A percentile compares a stretch with the other conserved stretches of the same genome.
Conservation (phyloP, 2,113 vertebrate genomes). For the Brienomyrus brachyistius region DNA sequence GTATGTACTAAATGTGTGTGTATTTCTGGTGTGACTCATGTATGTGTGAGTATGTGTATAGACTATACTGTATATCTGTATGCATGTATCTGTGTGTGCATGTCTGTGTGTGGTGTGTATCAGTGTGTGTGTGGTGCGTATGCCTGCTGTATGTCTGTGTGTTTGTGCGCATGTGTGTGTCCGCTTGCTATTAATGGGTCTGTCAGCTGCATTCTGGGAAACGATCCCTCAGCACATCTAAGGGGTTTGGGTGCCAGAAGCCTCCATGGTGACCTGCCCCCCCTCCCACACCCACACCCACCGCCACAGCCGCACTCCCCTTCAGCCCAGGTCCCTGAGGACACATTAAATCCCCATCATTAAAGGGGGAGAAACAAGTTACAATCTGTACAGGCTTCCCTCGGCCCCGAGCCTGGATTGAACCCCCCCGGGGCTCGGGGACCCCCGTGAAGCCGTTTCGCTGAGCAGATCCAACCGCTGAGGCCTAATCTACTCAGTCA, state of each 20-base stretch:
- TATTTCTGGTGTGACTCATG: no score
- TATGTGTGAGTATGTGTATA: neutral
- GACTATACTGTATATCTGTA: neutral
- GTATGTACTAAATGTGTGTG: no score
- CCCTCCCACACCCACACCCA: neutral
- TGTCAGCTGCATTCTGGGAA: slow-evolving; percentile 13
- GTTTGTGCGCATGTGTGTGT: neutral
- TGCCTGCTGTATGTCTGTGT: neutral
- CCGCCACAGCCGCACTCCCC: neutral
- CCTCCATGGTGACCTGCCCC: slow-evolving; percentile 20
- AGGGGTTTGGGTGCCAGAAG: slow-evolving; percentile 2
- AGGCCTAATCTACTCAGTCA: slow-evolving; percentile 55
- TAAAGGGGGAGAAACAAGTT: slow-evolving; percentile 17
- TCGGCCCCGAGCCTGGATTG: neutral
- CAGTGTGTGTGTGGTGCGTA: neutral
- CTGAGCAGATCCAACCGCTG: slow-evolving; percentile 25
- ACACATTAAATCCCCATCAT: slow-evolving; percentile 18
- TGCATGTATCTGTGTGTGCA: neutral
- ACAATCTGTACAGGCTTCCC: neutral
- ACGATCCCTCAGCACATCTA: slow-evolving; percentile 15
- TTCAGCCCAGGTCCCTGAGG: neutral
- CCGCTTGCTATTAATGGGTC: slow-evolving; percentile 8
- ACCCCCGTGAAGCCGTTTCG: slow-evolving; percentile 24
- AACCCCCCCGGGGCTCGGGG: neutral
- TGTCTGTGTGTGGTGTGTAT: neutral